Evolutionary conservation across 2,113 vertebrate genomes (phyloP), one percentile per base, ranked within the genome.

Genomic region (Terrapene triunguis): DNA sequence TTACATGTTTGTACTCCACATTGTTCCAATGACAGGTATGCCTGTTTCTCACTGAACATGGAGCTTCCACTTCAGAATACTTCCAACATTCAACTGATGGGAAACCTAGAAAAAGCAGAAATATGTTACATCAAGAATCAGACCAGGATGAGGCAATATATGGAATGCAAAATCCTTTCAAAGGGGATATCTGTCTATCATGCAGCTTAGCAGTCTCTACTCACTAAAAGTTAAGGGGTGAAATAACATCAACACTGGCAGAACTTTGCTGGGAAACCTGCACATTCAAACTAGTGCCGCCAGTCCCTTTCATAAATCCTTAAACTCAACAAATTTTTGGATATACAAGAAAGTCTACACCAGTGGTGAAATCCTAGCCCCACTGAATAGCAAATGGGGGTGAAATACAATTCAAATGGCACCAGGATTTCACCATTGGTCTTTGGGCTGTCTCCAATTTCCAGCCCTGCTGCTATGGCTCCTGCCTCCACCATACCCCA

Each of bases 21-120:
- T 87, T 96, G 88, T 96, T 95, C 98, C 98, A 99, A 8, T 92
- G 97, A 84, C 98, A 99, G 79, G 87, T 54, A 8, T 78, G 2
- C 0, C 35, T 4, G 54, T 0, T 86, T 62, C 82, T 85, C 17
- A 95, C 80, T 17, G 90, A 90, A 96, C 98, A 98, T 65, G 98
- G 97, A 96, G 94, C 91, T 91, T 95, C 96, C 82, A 97, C 95
- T 80, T 97, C 79, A 90, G 96, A 97, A 86, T 97, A 96, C 65
- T 95, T 82, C 98, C 98, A 97, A 35, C 97, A 97, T n/a, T 94
- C 94, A 51, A 94, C 51, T 27, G 97, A 44, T 14, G 93, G 97
- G 8, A 21, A 84, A 92, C 97, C 99, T 99, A 35, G 21, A n/a
- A 4, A 94, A 92, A 93, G 84, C 12, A 10, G 44, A 92, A 50